Percentiles rank a stretch among this genome's conserved stretches.
Evolutionary conservation across 2,888 invertebrate genomes (phyloP).

Genomic region (Tortricodes alternella): DNA sequence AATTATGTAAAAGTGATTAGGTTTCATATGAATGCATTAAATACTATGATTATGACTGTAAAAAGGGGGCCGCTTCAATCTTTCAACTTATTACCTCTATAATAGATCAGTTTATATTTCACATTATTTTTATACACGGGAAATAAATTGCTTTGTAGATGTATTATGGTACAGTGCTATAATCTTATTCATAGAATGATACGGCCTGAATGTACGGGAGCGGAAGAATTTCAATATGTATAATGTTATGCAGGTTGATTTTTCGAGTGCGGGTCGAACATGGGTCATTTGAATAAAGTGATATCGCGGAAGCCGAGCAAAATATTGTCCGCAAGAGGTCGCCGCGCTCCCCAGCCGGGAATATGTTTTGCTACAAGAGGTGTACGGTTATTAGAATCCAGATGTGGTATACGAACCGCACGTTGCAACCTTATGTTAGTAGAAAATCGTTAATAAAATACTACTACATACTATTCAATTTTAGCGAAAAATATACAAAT

Average conservation of each 20-base stretch:
- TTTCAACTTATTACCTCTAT: too few relatives aligned
- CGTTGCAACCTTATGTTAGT: not conserved
- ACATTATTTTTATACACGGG: not conserved
- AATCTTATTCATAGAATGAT: slow-evolving; percentile 76
- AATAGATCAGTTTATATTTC: too few relatives aligned
- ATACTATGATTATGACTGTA: too few relatives aligned
- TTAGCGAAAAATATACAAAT: too few relatives aligned
- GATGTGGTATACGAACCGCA: slow-evolving; percentile 36
- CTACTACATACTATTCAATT: too few relatives aligned
- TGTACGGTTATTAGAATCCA: slow-evolving; percentile 66
- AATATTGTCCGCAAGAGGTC: slow-evolving; percentile 78
- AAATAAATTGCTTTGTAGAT: not conserved
- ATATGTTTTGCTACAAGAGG: slow-evolving; percentile 66
- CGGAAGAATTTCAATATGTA: slow-evolving; percentile 80
- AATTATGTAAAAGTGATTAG: too few relatives aligned
- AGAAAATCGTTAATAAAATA: not conserved
- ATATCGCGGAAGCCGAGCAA: slow-evolving; percentile 71
- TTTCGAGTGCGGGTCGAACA: slow-evolving; percentile 78
- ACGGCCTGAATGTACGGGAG: slow-evolving; percentile 65
- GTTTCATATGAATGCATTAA: too few relatives aligned
- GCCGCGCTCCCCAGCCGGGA: slow-evolving; percentile 56
- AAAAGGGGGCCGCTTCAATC: too few relatives aligned
- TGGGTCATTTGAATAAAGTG: slow-evolving; percentile 79
- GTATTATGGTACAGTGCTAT: slow-evolving; percentile 37
- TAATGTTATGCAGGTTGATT: slow-evolving; percentile 81